Evolutionary conservation across 2,797 vertebrate species (phyloP).

Genomic region (Tinamus major): DNA sequence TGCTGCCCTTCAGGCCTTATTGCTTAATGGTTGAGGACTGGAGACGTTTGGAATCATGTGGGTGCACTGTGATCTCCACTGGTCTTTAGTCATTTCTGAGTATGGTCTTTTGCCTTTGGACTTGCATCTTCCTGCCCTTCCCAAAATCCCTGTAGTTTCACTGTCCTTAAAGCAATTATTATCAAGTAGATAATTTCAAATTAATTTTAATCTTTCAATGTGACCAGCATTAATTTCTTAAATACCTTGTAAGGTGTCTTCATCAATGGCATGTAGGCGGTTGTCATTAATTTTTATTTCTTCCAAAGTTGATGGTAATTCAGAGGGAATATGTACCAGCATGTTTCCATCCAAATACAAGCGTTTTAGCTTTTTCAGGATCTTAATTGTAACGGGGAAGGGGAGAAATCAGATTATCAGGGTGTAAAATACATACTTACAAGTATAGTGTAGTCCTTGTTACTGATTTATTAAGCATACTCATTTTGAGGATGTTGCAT

Average conservation of each 20-base stretch:
- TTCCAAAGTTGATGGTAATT: conserved; percentile 88
- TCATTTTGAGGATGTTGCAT: neutral
- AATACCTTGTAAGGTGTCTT: conserved; percentile 88
- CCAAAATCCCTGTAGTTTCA: too few relatives aligned
- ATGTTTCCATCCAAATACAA: conserved; percentile 94
- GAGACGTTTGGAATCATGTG: neutral
- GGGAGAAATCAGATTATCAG: neutral
- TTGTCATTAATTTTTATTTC: conserved; percentile 98
- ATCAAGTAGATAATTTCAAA: neutral
- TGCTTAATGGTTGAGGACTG: neutral
- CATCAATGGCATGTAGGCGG: conserved; percentile 82
- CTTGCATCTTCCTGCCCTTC: neutral
- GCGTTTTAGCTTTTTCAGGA: conserved; percentile 89
- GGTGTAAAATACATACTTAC: neutral
- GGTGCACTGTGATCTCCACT: neutral
- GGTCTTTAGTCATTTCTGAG: neutral
- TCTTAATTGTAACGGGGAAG: conserved; percentile 72
- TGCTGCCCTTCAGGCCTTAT: neutral
- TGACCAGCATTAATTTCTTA: neutral
- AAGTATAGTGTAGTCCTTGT: neutral
- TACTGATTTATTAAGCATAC: neutral
- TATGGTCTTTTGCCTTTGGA: neutral
- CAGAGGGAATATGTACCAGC: conserved; percentile 84
- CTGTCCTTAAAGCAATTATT: too few relatives aligned
- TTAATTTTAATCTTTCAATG: neutral